A percentile compares a stretch with the other conserved stretches of the same genome.
Evolutionary conservation across 2,888 invertebrate species (phyloP).

Genomic region (Chaetoderma sp.): DNA sequence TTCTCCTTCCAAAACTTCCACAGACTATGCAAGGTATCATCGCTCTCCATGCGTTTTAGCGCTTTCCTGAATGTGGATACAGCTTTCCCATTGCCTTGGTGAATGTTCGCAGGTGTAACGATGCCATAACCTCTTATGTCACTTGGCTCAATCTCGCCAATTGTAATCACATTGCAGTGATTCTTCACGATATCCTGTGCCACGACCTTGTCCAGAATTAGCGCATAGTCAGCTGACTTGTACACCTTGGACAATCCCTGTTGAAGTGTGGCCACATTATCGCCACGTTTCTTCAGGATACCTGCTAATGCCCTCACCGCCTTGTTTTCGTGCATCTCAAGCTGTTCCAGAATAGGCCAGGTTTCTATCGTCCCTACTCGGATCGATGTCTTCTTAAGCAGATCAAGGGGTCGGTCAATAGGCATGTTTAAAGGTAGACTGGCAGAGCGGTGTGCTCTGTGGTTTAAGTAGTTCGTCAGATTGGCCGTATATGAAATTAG

Average conservation of each 20-base stretch:
- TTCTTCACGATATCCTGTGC: neutral
- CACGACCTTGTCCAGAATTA: neutral
- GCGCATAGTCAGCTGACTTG: neutral
- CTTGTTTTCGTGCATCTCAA: neutral
- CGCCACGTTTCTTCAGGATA: neutral
- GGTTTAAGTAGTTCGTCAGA: neutral
- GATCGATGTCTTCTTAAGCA: neutral
- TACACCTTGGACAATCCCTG: neutral
- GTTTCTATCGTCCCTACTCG: neutral
- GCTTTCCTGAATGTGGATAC: neutral
- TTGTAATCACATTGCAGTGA: conserved; percentile 2
- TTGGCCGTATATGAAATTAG: neutral
- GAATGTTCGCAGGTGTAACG: neutral
- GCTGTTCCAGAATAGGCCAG: neutral
- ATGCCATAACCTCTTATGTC: conserved; percentile 5
- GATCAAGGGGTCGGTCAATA: neutral
- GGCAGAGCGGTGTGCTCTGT: too few species aligned
- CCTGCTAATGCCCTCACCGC: neutral
- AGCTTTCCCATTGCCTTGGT: neutral
- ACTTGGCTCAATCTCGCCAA: conserved; percentile 1
- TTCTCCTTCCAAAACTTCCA: neutral
- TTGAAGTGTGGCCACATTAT: neutral
- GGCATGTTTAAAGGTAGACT: too few species aligned
- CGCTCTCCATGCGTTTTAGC: too few species aligned
- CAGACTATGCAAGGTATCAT: neutral